Percentiles rank a stretch among this genome's conserved stretches.
Conservation (phyloP, 37 sponge, comb jelly and placozoan species). For the Beroe forskalii region DNA sequence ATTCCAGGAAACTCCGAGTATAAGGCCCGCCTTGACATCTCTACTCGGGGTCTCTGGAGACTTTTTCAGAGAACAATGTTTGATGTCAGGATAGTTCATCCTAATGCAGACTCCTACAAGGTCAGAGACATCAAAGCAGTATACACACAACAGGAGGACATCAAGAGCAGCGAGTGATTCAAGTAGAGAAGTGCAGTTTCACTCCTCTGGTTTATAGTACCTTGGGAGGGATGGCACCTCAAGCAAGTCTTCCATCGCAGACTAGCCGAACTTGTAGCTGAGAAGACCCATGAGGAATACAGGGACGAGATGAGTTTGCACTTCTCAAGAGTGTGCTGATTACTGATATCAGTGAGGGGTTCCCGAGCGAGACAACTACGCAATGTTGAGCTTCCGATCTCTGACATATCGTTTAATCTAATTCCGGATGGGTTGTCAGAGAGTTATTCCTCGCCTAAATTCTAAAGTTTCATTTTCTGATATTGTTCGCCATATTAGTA, state of each 20-base stretch:
- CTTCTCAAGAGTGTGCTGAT: too few relatives aligned
- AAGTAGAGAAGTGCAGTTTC: not conserved
- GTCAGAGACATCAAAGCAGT: not conserved
- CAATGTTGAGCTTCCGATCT: too few relatives aligned
- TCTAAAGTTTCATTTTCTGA: too few relatives aligned
- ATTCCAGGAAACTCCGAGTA: not conserved
- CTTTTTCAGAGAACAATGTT: not conserved
- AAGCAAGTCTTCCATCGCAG: not conserved
- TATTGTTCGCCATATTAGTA: too few relatives aligned
- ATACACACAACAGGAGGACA: too few relatives aligned
- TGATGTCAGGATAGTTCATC: not conserved
- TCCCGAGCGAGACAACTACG: too few relatives aligned
- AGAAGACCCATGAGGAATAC: not conserved
- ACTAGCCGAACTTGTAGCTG: not conserved
- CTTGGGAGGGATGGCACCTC: not conserved
- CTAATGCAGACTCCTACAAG: not conserved
- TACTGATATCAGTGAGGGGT: too few relatives aligned
- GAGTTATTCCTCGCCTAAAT: too few relatives aligned
- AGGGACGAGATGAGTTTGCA: too few relatives aligned
- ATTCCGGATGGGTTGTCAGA: too few relatives aligned
- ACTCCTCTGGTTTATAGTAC: not conserved
- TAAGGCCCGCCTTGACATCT: not conserved
- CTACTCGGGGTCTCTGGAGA: not conserved
- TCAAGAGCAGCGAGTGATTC: not conserved
- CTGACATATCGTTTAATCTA: too few relatives aligned